phyloP scores from a whole-genome alignment of 2,113 vertebrate species.

The Mungos mungo region DNA sequence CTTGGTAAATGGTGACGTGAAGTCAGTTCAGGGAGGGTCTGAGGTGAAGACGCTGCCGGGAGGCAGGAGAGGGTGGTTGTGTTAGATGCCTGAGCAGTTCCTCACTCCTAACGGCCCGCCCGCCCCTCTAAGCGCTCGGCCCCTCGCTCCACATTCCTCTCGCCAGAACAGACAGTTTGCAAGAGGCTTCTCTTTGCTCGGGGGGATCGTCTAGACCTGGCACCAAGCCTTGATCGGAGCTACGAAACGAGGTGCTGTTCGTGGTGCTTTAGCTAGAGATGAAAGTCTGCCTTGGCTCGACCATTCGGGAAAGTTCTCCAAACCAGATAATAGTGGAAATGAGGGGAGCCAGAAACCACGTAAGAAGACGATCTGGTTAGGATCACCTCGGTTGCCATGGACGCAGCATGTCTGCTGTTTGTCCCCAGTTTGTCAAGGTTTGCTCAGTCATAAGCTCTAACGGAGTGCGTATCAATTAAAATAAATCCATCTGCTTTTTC shows the following conservation, averaged over 20 bases:
- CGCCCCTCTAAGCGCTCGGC: rapidly evolving
- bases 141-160: background rate
- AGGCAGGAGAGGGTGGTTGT: background rate
- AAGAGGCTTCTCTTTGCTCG: too few species aligned
- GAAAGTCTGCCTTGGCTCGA: background rate
- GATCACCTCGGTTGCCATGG: background rate
- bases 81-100: background rate
- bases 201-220: rapidly evolving
- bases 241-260: rapidly evolving
- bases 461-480: rapidly evolving
- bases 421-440: background rate
- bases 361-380: background rate
- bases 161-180: background rate
- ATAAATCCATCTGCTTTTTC: background rate
- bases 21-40: background rate
- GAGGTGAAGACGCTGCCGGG: rapidly evolving
- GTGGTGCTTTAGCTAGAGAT: background rate
- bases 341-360: background rate
- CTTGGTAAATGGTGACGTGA: background rate
- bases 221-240: background rate
- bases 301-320: background rate
- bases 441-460: background rate
- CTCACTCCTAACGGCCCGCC: background rate
- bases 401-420: background rate
- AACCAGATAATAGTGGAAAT: background rate